Percentiles rank a stretch among this genome's conserved stretches.
These are phyloP conservation scores for Sylvilagus floridanus DNA, from an alignment of 2,797 vertebrate genomes.

Conservation along the genomic window DNA sequence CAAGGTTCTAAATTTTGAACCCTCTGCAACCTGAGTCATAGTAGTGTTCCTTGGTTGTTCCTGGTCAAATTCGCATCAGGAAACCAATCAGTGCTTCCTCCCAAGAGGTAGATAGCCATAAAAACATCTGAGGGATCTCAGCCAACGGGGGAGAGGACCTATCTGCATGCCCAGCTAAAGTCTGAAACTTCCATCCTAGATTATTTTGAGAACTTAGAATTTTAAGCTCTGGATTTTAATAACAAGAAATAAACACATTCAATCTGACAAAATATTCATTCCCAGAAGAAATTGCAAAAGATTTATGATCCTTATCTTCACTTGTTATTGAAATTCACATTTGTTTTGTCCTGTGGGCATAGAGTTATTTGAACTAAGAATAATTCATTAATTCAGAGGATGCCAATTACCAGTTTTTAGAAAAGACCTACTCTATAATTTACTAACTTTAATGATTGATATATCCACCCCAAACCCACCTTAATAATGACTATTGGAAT, in stretches of 20 bases:
- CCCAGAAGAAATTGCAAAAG: constrained; percentile 58
- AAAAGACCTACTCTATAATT: constrained; percentile 46
- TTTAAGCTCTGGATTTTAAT: constrained; percentile 54
- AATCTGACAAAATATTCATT: constrained; percentile 70
- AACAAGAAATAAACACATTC: constrained; percentile 42
- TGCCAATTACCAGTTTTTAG: constrained; percentile 67
- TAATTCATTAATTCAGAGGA: constrained; percentile 72
- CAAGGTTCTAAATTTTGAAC: neutral
- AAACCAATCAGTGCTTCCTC: neutral
- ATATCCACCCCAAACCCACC: neutral
- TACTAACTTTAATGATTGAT: constrained; percentile 57
- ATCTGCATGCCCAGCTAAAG: neutral
- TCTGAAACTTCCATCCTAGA: neutral
- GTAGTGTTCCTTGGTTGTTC: neutral
- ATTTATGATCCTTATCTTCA: constrained; percentile 65
- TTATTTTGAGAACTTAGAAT: constrained; percentile 22
- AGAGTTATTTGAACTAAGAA: constrained; percentile 67
- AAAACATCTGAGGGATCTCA: neutral
- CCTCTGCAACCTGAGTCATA: neutral
- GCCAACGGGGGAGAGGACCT: neutral
- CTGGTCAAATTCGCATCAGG: neutral
- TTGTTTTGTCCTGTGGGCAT: constrained; percentile 61
- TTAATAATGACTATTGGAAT: constrained; percentile 55
- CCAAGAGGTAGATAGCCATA: neutral
- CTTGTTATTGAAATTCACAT: constrained; percentile 72